Evolutionary conservation across 1,140 invertebrate species (phyloP), one percentile per base, ranked within the genome.

Genomic region (Tetragonula clypearis): DNA sequence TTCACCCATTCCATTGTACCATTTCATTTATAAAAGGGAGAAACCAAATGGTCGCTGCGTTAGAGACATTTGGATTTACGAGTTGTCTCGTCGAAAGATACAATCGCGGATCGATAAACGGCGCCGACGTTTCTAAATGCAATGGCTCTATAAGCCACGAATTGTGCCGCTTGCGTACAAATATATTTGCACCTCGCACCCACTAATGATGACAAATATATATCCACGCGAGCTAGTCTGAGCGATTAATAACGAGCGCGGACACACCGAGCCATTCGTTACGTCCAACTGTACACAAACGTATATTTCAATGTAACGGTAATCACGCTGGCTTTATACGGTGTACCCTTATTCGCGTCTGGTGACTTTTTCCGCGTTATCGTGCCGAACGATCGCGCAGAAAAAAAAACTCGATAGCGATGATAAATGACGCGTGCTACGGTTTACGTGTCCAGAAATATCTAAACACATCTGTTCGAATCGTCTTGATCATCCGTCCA

Each of bases 151-250:
- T 81, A 87, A 74, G 62, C 82, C 17, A 74, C 60, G 86, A 77
- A 88, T 88, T 85, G 87, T 88, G 49, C 69, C 86, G 82, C 14
- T 62, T 69, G 26, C 66, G 73, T 83, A 88, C 71, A 85, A 87
- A 89, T 82, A 84, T 89, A 89, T 87, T 53, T 82, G 73, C 65
- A 78, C 73, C 82, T 87, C 75, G 86, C 84, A 66, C 79, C 83
- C 79, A 65, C 86, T 90, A 90, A 90, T 90, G 89, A 90, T 90
- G 89, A 90, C 89, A 90, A 90, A 90, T 90, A 90, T 82, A 74
- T 90, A 87, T 62, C 76, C 86, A 83, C 71, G 84, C 80, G 66
- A 88, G 81, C 78, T 60, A 84, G 89, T 73, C 74, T 26, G 60
- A 53, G 66, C 86, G 74, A 90, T 90, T 90, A 90, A 90, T 90